phyloP scores from a whole-genome alignment of 1,140 invertebrate species.

The Calephelis nemesis region DNA sequence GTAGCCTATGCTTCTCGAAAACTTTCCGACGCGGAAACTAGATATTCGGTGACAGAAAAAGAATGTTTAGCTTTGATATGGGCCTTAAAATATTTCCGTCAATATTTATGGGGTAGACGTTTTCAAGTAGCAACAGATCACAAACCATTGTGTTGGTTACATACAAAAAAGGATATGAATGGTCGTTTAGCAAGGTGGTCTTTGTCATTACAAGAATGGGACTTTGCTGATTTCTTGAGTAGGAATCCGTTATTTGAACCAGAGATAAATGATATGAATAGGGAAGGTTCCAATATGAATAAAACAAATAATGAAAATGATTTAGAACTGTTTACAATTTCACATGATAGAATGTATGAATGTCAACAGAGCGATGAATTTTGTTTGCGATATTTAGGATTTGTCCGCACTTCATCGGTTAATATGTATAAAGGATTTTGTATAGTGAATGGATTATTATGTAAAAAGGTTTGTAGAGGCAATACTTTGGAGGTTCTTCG shows the following conservation, averaged over 20 bases:
- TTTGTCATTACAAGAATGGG: neutral
- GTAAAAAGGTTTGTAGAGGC: neutral
- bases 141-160: neutral
- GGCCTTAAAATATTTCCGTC: neutral
- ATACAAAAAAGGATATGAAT: neutral
- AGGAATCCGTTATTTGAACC: neutral
- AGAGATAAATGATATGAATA: neutral
- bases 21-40: neutral
- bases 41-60: neutral
- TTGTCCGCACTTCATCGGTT: neutral
- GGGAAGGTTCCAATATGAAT: no score
- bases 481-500: neutral
- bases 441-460: neutral
- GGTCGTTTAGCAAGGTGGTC: neutral
- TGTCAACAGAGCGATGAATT: neutral
- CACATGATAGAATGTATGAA: neutral
- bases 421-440: neutral
- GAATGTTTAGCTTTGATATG: neutral
- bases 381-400: neutral
- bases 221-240: neutral
- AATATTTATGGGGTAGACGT: neutral
- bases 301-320: neutral
- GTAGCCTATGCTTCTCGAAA: neutral
- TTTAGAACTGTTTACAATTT: neutral
- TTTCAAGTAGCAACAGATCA: neutral